Evolutionary conservation across 2,888 invertebrate genomes (phyloP).

Genomic region (Poecilus cupreus): DNA sequence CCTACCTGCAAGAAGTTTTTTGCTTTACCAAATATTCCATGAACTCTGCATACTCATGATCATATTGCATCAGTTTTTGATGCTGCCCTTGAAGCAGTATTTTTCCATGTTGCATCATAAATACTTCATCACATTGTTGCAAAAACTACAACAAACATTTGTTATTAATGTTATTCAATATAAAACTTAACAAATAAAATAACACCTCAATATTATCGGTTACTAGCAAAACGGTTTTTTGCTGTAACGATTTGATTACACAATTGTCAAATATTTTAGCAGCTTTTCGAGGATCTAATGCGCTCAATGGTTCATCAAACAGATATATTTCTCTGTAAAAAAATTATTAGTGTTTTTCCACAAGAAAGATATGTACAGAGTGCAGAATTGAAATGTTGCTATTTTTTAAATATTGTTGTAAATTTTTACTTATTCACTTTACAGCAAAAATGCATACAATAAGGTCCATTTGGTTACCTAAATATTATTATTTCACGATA

Average conservation of each 20-base stretch:
- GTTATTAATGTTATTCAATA: not conserved
- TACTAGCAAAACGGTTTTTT: conserved; percentile 77
- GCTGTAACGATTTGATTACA: conserved; percentile 73
- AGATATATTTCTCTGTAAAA: conserved; percentile 75
- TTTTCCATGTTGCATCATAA: conserved; percentile 75
- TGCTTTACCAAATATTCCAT: conserved; percentile 62
- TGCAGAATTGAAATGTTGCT: too few species aligned
- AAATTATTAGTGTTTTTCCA: too few species aligned
- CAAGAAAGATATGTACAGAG: too few species aligned
- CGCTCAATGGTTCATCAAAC: conserved; percentile 77
- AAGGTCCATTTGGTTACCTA: too few species aligned
- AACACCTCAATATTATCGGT: conserved; percentile 77
- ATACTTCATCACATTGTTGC: conserved; percentile 75
- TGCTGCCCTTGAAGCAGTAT: conserved; percentile 76
- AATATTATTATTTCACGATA: too few species aligned
- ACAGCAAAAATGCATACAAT: too few species aligned
- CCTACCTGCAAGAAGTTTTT: conserved; percentile 46
- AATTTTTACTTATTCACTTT: too few species aligned
- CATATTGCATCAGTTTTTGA: conserved; percentile 70
- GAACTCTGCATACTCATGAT: conserved; percentile 66
- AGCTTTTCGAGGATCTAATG: conserved; percentile 75
- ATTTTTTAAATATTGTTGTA: too few species aligned
- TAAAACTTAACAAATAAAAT: conserved; percentile 28
- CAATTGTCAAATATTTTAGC: conserved; percentile 75
- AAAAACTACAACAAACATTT: conserved; percentile 71